These are phyloP conservation scores for Pomatorhinus ruficollis DNA, from an alignment of 2,113 vertebrate genomes.

Conservation along the genomic window DNA sequence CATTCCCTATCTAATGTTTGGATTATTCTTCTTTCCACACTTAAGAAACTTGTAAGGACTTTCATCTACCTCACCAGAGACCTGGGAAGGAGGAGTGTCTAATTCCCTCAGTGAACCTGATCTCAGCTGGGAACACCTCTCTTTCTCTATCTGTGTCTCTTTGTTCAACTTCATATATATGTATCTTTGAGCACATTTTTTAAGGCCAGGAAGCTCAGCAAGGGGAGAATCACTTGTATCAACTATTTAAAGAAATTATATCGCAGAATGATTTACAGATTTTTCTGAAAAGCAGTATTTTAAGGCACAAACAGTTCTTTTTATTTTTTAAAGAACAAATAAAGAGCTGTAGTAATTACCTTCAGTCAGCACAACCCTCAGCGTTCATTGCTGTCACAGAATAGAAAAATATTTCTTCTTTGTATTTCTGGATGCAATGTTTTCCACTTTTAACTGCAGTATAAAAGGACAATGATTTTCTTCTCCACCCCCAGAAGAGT, in stretches of 20 bases:
- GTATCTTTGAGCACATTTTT: background rate
- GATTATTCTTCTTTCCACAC: background rate
- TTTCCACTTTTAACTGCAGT: slow-evolving; percentile 56
- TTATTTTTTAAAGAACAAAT: background rate
- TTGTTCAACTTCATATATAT: background rate
- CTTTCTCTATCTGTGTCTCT: background rate
- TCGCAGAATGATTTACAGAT: background rate
- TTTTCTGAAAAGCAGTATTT: background rate
- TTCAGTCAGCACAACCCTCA: slow-evolving; percentile 55
- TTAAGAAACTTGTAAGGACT: background rate
- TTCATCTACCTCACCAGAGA: background rate
- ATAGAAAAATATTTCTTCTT: slow-evolving; percentile 53
- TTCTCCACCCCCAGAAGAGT: slow-evolving; percentile 31
- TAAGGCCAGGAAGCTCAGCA: background rate
- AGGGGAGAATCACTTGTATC: background rate
- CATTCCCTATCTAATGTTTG: background rate
- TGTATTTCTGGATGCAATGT: slow-evolving; percentile 56
- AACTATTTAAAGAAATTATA: background rate
- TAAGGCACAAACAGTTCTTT: background rate
- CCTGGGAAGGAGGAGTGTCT: background rate
- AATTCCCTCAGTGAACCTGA: background rate
- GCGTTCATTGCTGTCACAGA: slow-evolving; percentile 26
- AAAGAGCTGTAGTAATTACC: slow-evolving; percentile 51
- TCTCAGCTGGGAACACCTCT: background rate
- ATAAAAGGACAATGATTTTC: slow-evolving; percentile 60